Evolutionary conservation across 2,888 invertebrate species (phyloP).

Genomic region (Cataglyphis rosenhaueri): DNA sequence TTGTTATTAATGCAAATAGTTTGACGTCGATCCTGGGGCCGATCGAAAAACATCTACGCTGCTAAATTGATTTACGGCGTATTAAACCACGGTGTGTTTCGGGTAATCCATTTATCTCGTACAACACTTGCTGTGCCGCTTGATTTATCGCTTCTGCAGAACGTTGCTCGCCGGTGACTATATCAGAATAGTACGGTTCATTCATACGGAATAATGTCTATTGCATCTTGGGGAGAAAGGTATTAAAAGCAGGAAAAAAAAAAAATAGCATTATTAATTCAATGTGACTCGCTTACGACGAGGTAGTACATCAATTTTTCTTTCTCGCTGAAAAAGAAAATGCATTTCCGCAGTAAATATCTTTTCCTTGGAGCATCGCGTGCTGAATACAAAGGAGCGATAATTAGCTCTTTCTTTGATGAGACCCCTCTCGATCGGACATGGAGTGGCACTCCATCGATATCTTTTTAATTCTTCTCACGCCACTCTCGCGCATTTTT

Average conservation of each 20-base stretch:
- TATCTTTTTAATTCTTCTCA: slow-evolving; percentile 63
- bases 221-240: neutral
- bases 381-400: slow-evolving; percentile 41
- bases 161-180: slow-evolving; percentile 28
- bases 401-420: slow-evolving; percentile 60
- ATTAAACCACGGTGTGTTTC: slow-evolving; percentile 45
- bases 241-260: neutral
- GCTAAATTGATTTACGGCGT: slow-evolving; percentile 49
- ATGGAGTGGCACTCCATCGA: slow-evolving; percentile 47
- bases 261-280: slow-evolving; percentile 1
- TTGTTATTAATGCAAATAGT: slow-evolving; percentile 42
- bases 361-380: slow-evolving; percentile 10
- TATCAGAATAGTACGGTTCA: slow-evolving; percentile 24
- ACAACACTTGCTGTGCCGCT: slow-evolving; percentile 40
- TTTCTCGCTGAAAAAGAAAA: slow-evolving; percentile 13
- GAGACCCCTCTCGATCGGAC: slow-evolving; percentile 44
- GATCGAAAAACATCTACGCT: slow-evolving; percentile 36
- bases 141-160: slow-evolving; percentile 41
- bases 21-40: slow-evolving; percentile 11
- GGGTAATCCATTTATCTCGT: slow-evolving; percentile 51
- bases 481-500: slow-evolving; percentile 38
- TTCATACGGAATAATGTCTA: slow-evolving; percentile 31
- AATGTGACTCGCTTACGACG: slow-evolving; percentile 5
- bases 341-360: slow-evolving; percentile 30
- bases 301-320: slow-evolving; percentile 11